These are phyloP conservation scores for Lepus townsendii DNA, from an alignment of 2,797 vertebrate genomes.

Conservation along the genomic window DNA sequence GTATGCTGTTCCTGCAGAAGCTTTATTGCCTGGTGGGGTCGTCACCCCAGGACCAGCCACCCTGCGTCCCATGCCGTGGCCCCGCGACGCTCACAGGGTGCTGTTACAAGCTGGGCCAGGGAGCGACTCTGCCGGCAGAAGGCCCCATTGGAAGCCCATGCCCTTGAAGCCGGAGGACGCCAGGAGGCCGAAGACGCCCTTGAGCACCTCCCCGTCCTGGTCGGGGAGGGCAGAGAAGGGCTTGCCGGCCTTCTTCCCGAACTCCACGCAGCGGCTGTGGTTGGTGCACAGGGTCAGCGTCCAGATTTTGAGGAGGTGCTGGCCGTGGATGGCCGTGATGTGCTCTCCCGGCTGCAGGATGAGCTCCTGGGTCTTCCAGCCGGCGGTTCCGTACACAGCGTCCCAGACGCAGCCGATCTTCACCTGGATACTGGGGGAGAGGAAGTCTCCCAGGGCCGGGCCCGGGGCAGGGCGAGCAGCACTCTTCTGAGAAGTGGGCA, in stretches of 20 bases:
- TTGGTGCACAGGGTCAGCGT: rapidly evolving
- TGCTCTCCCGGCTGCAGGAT: rapidly evolving
- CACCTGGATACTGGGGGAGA: constrained; percentile 52
- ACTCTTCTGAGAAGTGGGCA: background rate
- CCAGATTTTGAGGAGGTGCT: rapidly evolving
- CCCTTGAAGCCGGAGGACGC: background rate
- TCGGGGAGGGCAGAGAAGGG: rapidly evolving
- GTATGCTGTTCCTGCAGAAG: background rate
- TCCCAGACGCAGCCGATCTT: background rate
- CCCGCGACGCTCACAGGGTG: too few relatives aligned
- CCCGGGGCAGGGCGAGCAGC: too few relatives aligned
- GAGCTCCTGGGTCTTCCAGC: rapidly evolving
- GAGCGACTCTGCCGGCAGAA: rapidly evolving
- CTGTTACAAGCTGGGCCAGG: too few relatives aligned
- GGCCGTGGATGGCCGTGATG: rapidly evolving
- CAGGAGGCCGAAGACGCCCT: background rate
- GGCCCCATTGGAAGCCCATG: background rate
- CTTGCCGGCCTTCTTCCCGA: rapidly evolving
- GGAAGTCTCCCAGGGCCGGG: too few relatives aligned
- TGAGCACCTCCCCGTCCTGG: rapidly evolving
- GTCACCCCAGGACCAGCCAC: background rate
- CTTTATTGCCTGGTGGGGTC: constrained; percentile 7
- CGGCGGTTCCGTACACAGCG: rapidly evolving
- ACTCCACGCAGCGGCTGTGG: rapidly evolving
- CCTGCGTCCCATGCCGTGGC: too few relatives aligned